Base-by-base conservation (phyloP, 2,888 invertebrate species). In the Sialis fuliginosa region DNA sequence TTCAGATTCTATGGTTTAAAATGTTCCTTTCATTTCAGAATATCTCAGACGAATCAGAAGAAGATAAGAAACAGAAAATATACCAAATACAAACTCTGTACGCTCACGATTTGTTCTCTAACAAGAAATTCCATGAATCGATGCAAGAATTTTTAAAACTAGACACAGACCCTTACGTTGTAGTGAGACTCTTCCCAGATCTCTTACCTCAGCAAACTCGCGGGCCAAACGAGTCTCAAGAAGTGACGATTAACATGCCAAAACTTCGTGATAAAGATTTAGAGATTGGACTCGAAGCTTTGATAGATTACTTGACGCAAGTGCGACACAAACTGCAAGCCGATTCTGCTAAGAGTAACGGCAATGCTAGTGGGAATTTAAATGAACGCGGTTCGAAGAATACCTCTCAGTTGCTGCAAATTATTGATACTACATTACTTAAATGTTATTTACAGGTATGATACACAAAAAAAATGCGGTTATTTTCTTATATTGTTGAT, bases 401-500 rank as follows among this genome's bases (percentile, higher is more conserved):
- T 1, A 75, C 74, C 7, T 71, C 75, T 51, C 76, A 79, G 53
- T 66, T 88, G 32, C 64, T 95, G 49, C 92, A 93, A 63, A 85
- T 97, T 47, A 93, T 98, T 49, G 98, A 98, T 62, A 98, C 97
- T 0, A 96, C 96, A 1, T 68, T 98, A 45, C 70, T 98, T 7
- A 97, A 97, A 64, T 97, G 97, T 61, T 98, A 97, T 67, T 71
- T 98, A 49, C 86, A 90, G 77, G 89, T 56, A 46, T n/a, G n/a
- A n/a, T n/a, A n/a, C n/a, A n/a, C n/a, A n/a, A n/a, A n/a, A n/a
- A n/a, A n/a, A n/a, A n/a, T n/a, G n/a, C n/a, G n/a, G n/a, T n/a
- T n/a, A n/a, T n/a, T n/a, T n/a, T n/a, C n/a, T n/a, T n/a, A n/a
- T n/a, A n/a, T n/a, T n/a, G n/a, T n/a, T n/a, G n/a, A n/a, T n/a